Percentiles rank a stretch among this genome's conserved stretches.
Conservation (phyloP, 2,888 invertebrate species). For the Apamea monoglypha region DNA sequence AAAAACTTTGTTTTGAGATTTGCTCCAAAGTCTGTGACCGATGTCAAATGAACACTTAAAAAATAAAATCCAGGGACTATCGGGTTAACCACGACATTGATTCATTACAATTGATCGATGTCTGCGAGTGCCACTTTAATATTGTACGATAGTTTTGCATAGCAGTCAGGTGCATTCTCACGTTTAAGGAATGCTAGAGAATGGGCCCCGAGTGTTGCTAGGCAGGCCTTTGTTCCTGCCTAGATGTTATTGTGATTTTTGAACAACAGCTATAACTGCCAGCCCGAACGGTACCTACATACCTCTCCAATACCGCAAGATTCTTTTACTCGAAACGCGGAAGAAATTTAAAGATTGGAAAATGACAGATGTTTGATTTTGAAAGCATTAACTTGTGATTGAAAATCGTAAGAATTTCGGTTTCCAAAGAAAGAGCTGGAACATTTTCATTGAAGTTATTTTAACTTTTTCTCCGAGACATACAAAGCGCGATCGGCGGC, state of each 20-base stretch:
- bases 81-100: conserved; percentile 9
- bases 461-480: conserved; percentile 82
- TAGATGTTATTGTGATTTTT: conserved; percentile 44
- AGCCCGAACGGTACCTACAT: conserved; percentile 48
- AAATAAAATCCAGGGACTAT: background rate
- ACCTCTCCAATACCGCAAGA: conserved; percentile 22
- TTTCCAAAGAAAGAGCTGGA: conserved; percentile 40
- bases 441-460: conserved; percentile 79
- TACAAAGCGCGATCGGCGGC: conserved; percentile 78
- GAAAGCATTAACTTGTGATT: background rate
- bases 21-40: background rate
- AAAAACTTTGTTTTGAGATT: background rate
- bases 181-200: conserved; percentile 38
- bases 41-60: background rate
- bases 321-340: background rate
- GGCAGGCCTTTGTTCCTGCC: conserved; percentile 17
- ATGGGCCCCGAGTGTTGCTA: conserved; percentile 24
- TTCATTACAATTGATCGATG: conserved; percentile 25
- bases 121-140: background rate
- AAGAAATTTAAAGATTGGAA: background rate
- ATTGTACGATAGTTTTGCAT: conserved; percentile 4
- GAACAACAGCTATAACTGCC: conserved; percentile 27
- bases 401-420: conserved; percentile 21
- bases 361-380: background rate
- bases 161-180: conserved; percentile 35